phyloP scores from a whole-genome alignment of 92 coral and sea anemone genomes.

The Porites evermanni region DNA sequence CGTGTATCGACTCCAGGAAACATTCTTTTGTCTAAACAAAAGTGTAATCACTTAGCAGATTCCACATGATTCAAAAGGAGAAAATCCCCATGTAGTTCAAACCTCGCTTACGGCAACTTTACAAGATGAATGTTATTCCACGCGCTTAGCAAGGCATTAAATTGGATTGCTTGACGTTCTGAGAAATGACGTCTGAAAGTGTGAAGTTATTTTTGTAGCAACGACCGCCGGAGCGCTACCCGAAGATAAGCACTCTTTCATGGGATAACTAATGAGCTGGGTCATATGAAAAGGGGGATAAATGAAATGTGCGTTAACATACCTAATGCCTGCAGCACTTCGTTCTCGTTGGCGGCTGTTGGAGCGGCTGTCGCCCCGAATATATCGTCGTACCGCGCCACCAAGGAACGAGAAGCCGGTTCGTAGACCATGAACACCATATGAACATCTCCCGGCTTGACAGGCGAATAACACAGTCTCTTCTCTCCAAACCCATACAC shows the following conservation, averaged over 20 bases:
- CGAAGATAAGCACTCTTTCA: slow-evolving; percentile 30
- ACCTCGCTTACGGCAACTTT: not conserved
- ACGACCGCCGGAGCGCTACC: not conserved
- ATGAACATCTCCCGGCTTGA: slow-evolving; percentile 77
- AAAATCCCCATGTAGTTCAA: not conserved
- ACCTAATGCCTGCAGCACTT: slow-evolving; percentile 84
- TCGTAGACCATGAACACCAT: slow-evolving; percentile 79
- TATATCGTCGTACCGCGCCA: slow-evolving; percentile 79
- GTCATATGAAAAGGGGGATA: slow-evolving; percentile 5
- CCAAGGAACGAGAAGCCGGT: slow-evolving; percentile 65
- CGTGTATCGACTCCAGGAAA: slow-evolving; percentile 5
- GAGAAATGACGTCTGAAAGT: slow-evolving; percentile 13
- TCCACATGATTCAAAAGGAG: not conserved
- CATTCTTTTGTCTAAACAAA: not conserved
- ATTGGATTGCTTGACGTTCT: slow-evolving; percentile 24
- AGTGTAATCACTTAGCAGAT: not conserved
- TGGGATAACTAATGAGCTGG: slow-evolving; percentile 22
- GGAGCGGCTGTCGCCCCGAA: slow-evolving; percentile 91
- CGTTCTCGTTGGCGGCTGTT: slow-evolving; percentile 77
- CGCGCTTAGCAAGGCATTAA: not conserved
- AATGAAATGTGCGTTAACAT: slow-evolving; percentile 53
- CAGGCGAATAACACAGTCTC: slow-evolving; percentile 72
- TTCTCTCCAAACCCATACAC: slow-evolving; percentile 92
- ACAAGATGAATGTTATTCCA: not conserved
- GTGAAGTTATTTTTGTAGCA: slow-evolving; percentile 8